Conservation (phyloP, 1,140 invertebrate species). For the Drosophila lini region DNA sequence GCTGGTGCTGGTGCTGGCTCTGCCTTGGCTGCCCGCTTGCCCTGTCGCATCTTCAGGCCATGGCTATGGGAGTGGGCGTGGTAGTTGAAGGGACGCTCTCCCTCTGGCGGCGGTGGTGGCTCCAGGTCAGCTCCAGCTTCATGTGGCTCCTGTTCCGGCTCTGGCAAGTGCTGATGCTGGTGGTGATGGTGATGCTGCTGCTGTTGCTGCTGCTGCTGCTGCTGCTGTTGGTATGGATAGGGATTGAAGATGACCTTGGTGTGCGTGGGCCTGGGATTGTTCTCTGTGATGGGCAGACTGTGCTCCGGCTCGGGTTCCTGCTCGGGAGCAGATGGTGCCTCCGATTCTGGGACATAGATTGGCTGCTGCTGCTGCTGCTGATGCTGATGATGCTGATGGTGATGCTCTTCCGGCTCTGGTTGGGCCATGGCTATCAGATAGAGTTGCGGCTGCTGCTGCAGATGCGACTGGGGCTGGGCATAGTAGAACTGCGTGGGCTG, state of each 20-base stretch:
- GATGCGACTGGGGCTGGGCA: conserved; percentile 52
- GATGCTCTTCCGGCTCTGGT: conserved; percentile 30
- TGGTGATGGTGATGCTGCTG: conserved; percentile 30
- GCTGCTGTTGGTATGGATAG: conserved; percentile 61
- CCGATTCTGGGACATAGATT: conserved; percentile 73
- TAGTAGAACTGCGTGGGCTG: conserved; percentile 66
- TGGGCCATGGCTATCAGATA: conserved; percentile 76
- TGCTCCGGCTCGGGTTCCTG: conserved; percentile 33
- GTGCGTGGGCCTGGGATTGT: conserved; percentile 78
- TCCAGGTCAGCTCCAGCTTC: not conserved
- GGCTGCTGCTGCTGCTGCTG: conserved; percentile 49
- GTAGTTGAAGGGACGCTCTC: conserved; percentile 75
- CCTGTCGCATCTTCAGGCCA: conserved; percentile 48
- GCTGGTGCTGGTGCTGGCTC: conserved; percentile 14
- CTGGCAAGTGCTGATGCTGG: not conserved
- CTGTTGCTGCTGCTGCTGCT: conserved; percentile 28
- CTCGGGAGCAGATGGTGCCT: conserved; percentile 38
- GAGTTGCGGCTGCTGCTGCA: conserved; percentile 71
- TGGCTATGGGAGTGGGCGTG: conserved; percentile 71
- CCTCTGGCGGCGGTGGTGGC: conserved; percentile 15
- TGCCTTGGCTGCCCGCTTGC: conserved; percentile 54
- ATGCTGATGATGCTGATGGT: conserved; percentile 26
- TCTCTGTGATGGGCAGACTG: conserved; percentile 68
- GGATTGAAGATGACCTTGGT: conserved; percentile 80
- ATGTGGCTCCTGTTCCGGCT: conserved; percentile 29